Evolutionary conservation across 2,888 invertebrate species (phyloP), one percentile per base, ranked within the genome.

Genomic region (Rhagium mordax): DNA sequence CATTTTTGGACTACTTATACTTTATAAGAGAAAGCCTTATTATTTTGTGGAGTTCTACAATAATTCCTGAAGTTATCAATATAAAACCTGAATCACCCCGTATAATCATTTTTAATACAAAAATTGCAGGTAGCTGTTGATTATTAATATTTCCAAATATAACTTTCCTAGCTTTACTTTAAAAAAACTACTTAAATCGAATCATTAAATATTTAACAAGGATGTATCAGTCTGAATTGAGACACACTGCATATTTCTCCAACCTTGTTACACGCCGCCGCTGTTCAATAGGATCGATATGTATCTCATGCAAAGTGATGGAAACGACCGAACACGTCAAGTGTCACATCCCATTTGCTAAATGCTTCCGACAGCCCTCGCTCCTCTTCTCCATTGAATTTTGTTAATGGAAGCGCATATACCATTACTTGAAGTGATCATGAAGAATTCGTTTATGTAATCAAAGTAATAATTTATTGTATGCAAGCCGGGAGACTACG

Each of bases 311-410:
- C 72, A 68, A 64, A 72, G 51, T 64, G 68, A 61, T 67, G 72
- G 72, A 64, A 49, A 57, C 57, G 67, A 57, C 60, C 70, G 69
- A 70, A 47, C 72, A 49, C 72, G 66, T 70, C 72, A 67, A 70
- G 57, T 72, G 72, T 75, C 75, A 65, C 64, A 66, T 72, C 55
- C 69, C 70, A 75, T 75, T 75, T 75, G 66, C 72, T 71, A 68
- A 67, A 70, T 72, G 61, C 66, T 69, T 67, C 62, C 68, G 69
- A 60, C 71, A 67, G 20, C 67, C 67, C 41, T 64, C 70, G 67
- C 47, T 48, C 51, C 48, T 66, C 64, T 68, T 55, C 57, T 61
- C 21, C 59, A 68, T 7, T 20, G 71, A 71, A 71, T 57, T 67
- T 71, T 59, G 41, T 59, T 67, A 57, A 71, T 69, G 71, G 67